Evolutionary conservation across 2,113 vertebrate species (phyloP).

Genomic region (Dicaeum eximium): DNA sequence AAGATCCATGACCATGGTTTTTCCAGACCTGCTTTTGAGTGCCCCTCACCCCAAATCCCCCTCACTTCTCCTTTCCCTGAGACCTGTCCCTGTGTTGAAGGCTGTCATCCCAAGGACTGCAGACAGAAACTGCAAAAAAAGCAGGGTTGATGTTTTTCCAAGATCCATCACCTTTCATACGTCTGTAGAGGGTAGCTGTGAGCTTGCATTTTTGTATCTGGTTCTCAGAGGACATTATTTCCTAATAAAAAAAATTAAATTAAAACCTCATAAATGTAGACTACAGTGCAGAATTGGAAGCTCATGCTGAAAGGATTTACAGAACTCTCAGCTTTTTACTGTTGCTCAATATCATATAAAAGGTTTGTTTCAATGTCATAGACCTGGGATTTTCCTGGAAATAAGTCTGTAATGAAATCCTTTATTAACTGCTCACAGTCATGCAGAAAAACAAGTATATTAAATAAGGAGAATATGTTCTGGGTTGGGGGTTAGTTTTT

Average conservation of each 20-base stretch:
- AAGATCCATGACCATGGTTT: rapidly evolving
- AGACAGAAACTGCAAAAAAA: not conserved
- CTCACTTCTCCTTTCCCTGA: not conserved
- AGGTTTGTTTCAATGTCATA: not conserved
- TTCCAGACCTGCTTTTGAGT: not conserved
- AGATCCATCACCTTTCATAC: not conserved
- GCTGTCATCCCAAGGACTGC: not conserved
- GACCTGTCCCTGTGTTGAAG: rapidly evolving
- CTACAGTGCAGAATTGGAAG: not conserved
- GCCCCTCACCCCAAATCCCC: not conserved
- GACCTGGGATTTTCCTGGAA: constrained; percentile 6
- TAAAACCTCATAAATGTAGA: not conserved
- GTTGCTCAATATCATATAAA: not conserved
- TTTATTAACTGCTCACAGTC: not conserved
- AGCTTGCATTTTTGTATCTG: not conserved
- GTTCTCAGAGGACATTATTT: not conserved
- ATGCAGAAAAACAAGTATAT: not conserved
- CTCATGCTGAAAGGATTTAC: not conserved
- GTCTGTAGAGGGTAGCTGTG: not conserved
- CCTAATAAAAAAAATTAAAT: not conserved
- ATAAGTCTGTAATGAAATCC: not conserved
- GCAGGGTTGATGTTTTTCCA: not conserved
- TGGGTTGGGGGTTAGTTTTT: not conserved
- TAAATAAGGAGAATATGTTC: not conserved
- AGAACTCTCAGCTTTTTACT: not conserved